Conservation (phyloP, 2,113 vertebrate genomes). For the Eulemur rufifrons region DNA sequence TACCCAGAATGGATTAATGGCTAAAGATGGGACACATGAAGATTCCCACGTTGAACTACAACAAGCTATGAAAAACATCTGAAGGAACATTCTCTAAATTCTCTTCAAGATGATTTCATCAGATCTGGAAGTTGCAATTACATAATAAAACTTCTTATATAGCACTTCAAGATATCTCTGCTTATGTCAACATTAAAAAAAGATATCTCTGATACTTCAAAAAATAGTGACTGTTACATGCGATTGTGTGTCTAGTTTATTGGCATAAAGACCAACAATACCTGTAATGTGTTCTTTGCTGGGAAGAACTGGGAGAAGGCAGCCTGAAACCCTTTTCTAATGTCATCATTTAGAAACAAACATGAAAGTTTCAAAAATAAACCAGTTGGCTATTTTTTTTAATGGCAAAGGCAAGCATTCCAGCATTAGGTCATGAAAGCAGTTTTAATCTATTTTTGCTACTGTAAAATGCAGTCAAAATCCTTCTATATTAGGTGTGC, state of each 20-base stretch:
- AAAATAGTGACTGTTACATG: not conserved
- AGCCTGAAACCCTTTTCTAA: not conserved
- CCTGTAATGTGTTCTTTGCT: not conserved
- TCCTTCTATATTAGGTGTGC: conserved; percentile 53
- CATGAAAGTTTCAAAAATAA: conserved; percentile 57
- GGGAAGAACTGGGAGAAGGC: not conserved
- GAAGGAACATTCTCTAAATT: not conserved
- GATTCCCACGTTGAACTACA: not conserved
- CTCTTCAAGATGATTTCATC: not conserved
- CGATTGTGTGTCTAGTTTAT: not conserved
- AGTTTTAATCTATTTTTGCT: conserved; percentile 67
- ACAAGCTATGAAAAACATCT: not conserved
- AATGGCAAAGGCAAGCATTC: conserved; percentile 53
- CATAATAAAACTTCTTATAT: not conserved
- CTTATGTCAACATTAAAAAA: not conserved
- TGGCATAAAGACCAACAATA: not conserved
- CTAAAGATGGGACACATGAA: not conserved
- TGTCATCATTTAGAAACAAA: conserved; percentile 41
- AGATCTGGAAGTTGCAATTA: not conserved
- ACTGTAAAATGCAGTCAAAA: conserved; percentile 32
- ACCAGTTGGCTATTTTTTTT: conserved; percentile 9
- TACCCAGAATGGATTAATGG: not conserved
- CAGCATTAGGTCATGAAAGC: conserved; percentile 59
- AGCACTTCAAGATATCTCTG: not conserved
- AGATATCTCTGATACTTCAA: not conserved